phyloP scores from a whole-genome alignment of 2,113 vertebrate species.

The Oenanthe melanoleuca region DNA sequence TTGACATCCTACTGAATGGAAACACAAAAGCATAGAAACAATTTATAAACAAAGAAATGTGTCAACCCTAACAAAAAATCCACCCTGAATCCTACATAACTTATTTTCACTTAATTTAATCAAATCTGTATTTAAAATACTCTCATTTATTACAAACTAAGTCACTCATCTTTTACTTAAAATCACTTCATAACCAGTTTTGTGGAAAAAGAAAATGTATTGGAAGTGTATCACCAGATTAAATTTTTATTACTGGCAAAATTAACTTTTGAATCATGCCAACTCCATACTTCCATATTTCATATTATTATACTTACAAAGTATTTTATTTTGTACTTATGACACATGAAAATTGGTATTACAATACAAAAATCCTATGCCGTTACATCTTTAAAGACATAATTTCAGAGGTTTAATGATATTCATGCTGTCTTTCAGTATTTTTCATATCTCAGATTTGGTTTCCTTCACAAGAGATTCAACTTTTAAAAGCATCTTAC shows the following conservation, averaged over 20 bases:
- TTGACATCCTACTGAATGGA: neutral
- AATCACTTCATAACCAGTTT: neutral
- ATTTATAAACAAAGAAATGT: neutral
- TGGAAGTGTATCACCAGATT: neutral
- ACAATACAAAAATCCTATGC: neutral
- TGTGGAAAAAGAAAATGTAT: neutral
- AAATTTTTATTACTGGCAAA: neutral
- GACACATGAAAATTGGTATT: neutral
- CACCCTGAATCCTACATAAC: neutral
- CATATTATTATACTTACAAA: neutral
- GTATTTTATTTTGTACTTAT: neutral
- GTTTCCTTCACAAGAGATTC: neutral
- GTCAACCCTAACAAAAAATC: neutral
- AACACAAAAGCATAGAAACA: neutral
- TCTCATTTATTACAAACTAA: neutral
- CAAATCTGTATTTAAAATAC: neutral
- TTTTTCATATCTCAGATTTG: neutral
- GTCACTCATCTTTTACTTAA: neutral
- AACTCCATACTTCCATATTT: neutral
- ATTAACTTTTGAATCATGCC: neutral
- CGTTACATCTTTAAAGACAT: neutral
- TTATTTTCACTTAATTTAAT: neutral
- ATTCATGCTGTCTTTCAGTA: neutral
- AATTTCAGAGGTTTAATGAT: neutral
- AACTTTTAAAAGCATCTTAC: neutral